These are phyloP conservation scores for Vombatus ursinus DNA, from an alignment of 2,113 vertebrate genomes.

Conservation along the genomic window DNA sequence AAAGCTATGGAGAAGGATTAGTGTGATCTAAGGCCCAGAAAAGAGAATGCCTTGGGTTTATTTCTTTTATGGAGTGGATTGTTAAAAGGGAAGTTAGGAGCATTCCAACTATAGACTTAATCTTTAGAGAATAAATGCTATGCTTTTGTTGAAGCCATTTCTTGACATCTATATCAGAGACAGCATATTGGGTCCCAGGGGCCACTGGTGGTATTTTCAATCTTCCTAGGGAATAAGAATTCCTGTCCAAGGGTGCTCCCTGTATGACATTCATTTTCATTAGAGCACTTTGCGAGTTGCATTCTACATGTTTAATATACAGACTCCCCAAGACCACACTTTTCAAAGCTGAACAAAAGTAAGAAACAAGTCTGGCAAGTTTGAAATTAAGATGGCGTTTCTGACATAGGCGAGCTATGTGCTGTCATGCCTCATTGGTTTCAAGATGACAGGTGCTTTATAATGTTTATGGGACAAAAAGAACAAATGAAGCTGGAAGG, in stretches of 20 bases:
- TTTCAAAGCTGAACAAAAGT: neutral
- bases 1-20: neutral
- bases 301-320: neutral
- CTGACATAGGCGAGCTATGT: rapidly evolving
- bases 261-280: neutral
- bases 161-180: neutral
- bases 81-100: neutral
- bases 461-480: neutral
- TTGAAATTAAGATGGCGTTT: neutral
- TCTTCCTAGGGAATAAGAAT: neutral
- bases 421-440: neutral
- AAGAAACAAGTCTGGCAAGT: neutral
- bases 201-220: neutral
- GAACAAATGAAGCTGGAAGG: neutral
- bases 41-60: neutral
- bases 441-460: rapidly evolving
- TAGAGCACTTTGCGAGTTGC: neutral
- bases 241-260: neutral
- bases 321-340: neutral
- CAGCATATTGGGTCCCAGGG: neutral
- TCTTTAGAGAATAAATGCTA: neutral
- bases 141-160: neutral
- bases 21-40: neutral
- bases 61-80: neutral
- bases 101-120: neutral